These are phyloP conservation scores for Papilio glaucus DNA, from an alignment of 1,140 invertebrate genomes.

Conservation along the genomic window DNA sequence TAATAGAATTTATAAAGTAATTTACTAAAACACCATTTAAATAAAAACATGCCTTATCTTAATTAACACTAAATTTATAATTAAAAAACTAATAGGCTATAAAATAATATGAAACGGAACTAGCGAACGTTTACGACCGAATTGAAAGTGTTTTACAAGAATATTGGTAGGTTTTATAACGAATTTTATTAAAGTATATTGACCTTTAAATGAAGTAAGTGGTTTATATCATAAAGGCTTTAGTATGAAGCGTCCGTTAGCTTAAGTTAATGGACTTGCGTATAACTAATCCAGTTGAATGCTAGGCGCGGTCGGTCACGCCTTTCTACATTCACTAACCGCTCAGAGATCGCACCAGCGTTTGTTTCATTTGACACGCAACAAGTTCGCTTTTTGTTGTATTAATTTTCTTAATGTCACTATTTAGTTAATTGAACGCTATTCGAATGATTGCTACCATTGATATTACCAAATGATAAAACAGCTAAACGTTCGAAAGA, in stretches of 20 bases:
- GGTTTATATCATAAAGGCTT: slow-evolving; percentile 4
- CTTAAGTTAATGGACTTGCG: slow-evolving; percentile 39
- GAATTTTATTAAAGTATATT: slow-evolving; percentile 7
- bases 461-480: neutral
- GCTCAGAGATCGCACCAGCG: slow-evolving; percentile 13
- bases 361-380: slow-evolving; percentile 44
- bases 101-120: slow-evolving; percentile 6
- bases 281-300: slow-evolving; percentile 45
- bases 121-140: neutral
- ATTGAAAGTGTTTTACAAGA: slow-evolving; percentile 11
- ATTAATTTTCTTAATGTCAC: neutral
- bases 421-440: slow-evolving; percentile 17
- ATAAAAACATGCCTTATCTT: neutral
- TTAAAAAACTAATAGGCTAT: slow-evolving; percentile 1
- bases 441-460: neutral
- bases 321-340: slow-evolving; percentile 42
- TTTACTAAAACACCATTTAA: too few relatives aligned
- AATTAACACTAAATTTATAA: neutral
- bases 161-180: neutral
- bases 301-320: slow-evolving; percentile 44
- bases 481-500: neutral
- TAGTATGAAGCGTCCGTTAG: neutral
- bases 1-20: too few relatives aligned
- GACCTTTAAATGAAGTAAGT: slow-evolving; percentile 16
- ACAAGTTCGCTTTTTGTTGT: slow-evolving; percentile 38